Percentiles rank a stretch among this genome's conserved stretches.
Evolutionary conservation across 2,888 invertebrate genomes (phyloP).

Genomic region (Nomada flava): DNA sequence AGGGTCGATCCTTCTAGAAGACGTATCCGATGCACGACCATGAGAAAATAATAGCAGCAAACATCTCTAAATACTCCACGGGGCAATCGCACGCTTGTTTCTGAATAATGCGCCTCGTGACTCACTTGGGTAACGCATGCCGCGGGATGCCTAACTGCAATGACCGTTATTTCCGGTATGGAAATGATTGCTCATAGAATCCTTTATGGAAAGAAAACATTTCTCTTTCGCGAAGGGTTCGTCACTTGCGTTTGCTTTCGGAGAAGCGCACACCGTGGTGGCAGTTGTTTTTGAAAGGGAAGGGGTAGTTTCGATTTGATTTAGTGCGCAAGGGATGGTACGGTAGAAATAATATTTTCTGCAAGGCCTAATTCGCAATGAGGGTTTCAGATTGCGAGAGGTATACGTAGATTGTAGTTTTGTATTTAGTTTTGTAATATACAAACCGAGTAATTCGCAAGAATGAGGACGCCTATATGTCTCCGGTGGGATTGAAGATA

Average conservation of each 20-base stretch:
- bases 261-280: background rate
- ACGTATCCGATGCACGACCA: conserved; percentile 50
- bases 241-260: background rate
- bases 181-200: background rate
- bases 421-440: too few species aligned
- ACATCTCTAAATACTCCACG: conserved; percentile 28
- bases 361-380: too few species aligned
- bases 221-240: background rate
- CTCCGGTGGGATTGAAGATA: too few species aligned
- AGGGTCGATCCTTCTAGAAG: conserved; percentile 67
- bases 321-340: too few species aligned
- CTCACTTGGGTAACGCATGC: conserved; percentile 3
- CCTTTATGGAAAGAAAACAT: background rate
- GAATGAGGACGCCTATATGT: too few species aligned
- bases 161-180: background rate
- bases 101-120: conserved; percentile 41
- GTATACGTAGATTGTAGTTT: too few species aligned
- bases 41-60: conserved; percentile 44
- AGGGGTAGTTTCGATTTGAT: too few species aligned
- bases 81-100: conserved; percentile 4
- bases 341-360: too few species aligned
- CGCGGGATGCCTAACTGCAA: background rate
- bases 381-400: too few species aligned
- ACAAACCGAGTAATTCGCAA: too few species aligned
- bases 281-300: too few species aligned